Conservation (phyloP, 2,797 vertebrate species). For the Micrastur ruficollis region DNA sequence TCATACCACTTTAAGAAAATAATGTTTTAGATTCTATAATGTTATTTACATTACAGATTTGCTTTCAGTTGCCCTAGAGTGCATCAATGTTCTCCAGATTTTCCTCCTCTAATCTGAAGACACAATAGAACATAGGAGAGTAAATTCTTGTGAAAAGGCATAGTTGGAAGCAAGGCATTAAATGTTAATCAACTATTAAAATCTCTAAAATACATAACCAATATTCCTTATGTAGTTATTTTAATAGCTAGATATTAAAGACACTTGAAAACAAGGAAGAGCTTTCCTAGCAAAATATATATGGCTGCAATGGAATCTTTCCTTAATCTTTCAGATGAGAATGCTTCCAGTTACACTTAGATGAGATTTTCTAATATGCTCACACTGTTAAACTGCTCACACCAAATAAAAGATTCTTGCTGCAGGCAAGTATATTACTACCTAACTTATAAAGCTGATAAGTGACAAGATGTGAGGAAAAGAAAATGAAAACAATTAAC, state of each 20-base stretch:
- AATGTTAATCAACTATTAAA: background rate
- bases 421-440: background rate
- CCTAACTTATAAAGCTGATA: background rate
- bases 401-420: constrained; percentile 7
- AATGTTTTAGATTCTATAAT: background rate
- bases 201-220: background rate
- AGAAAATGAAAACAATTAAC: constrained; percentile 37
- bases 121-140: background rate
- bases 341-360: background rate
- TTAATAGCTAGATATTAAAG: background rate
- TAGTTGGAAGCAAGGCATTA: background rate
- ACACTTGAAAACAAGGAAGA: background rate
- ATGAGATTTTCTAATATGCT: background rate
- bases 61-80: background rate
- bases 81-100: background rate
- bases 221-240: background rate
- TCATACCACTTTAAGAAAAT: background rate
- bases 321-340: background rate
- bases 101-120: background rate
- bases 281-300: background rate
- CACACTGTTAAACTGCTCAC: background rate
- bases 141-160: background rate
- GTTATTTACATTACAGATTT: background rate
- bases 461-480: background rate
- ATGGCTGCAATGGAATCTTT: background rate